phyloP scores from a whole-genome alignment of 2,797 vertebrate genomes.

The Coreius guichenoti region DNA sequence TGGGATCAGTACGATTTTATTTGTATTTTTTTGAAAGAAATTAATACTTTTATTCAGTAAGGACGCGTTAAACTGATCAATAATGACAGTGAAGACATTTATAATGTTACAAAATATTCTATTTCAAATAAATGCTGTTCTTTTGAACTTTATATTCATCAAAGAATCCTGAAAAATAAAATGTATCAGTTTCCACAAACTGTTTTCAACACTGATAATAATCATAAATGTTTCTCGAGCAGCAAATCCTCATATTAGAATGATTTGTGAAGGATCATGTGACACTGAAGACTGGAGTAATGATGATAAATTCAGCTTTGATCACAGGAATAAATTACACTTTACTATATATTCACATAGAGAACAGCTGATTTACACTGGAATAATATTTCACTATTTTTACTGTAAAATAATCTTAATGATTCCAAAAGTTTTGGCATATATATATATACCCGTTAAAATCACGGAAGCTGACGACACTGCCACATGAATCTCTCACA shows the following conservation, averaged over 20 bases:
- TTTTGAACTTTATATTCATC: too few relatives aligned
- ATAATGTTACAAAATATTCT: background rate
- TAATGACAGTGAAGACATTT: background rate
- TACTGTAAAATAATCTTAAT: too few relatives aligned
- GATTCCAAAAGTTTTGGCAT: background rate
- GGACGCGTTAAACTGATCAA: background rate
- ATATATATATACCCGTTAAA: too few relatives aligned
- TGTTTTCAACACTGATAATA: too few relatives aligned
- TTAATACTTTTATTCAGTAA: background rate
- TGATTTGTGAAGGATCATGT: background rate
- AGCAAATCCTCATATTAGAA: background rate
- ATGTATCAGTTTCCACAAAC: too few relatives aligned
- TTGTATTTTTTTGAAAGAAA: too few relatives aligned
- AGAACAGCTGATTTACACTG: fast-evolving
- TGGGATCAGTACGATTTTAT: too few relatives aligned
- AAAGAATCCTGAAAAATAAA: background rate
- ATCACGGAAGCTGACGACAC: too few relatives aligned
- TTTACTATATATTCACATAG: background rate
- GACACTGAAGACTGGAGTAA: background rate
- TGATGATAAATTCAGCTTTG: background rate
- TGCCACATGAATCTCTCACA: too few relatives aligned
- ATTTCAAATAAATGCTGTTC: background rate
- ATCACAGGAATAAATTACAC: background rate
- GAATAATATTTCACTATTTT: background rate
- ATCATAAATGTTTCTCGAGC: too few relatives aligned